phyloP scores from a whole-genome alignment of 2,113 vertebrate species.

The Aspiorhynchus laticeps region DNA sequence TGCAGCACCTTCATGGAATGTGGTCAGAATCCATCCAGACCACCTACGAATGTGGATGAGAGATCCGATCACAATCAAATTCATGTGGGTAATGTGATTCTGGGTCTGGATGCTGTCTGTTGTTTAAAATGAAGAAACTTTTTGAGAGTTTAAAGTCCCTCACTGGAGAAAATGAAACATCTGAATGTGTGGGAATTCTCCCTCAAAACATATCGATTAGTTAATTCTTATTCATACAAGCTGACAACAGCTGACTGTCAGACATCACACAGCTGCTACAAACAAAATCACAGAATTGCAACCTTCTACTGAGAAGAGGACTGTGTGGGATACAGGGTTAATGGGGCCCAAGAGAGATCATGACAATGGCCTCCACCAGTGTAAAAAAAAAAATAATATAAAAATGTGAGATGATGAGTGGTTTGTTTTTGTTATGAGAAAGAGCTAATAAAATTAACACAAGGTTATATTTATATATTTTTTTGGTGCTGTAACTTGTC shows the following conservation, averaged over 20 bases:
- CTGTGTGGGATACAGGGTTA: conserved; percentile 2
- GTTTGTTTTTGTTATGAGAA: neutral
- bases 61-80: neutral
- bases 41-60: neutral
- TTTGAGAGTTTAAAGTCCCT: neutral
- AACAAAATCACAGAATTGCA: neutral
- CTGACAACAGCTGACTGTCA: neutral
- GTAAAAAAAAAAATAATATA: too few species aligned
- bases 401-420: neutral
- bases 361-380: neutral
- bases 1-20: neutral
- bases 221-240: conserved; percentile 4
- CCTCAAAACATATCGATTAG: neutral
- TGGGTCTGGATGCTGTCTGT: neutral
- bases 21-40: neutral
- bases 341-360: neutral
- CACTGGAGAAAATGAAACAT: neutral
- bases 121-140: conserved; percentile 19
- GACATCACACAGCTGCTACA: conserved; percentile 3
- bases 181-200: neutral
- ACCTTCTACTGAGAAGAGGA: neutral
- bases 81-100: neutral
- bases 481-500: neutral
- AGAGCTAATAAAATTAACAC: neutral
- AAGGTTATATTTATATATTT: neutral